Evolutionary conservation across 2,113 vertebrate species (phyloP).

Genomic region (Bubo blakistoni): DNA sequence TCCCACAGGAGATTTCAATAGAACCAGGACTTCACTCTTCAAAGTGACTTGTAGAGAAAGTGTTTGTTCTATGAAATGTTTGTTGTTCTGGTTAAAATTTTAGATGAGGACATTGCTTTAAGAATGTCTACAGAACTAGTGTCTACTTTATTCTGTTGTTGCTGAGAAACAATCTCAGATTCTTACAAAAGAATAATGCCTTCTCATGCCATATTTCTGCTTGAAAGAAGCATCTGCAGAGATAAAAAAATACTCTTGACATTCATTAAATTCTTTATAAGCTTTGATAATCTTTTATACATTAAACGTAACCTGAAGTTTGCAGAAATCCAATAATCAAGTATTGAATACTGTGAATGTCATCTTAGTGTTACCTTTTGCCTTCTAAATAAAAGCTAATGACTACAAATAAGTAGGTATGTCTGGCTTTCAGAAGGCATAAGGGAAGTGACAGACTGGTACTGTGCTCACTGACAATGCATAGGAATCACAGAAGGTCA

Average conservation of each 20-base stretch:
- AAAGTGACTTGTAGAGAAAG: not conserved
- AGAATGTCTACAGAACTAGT: not conserved
- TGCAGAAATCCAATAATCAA: not conserved
- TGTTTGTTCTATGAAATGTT: not conserved
- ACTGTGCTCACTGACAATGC: not conserved
- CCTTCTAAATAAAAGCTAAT: not conserved
- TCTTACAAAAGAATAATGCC: not conserved
- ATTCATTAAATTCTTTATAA: not conserved
- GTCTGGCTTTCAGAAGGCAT: not conserved
- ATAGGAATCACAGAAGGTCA: slow-evolving; percentile 29
- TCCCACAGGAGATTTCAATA: not conserved
- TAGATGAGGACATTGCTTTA: not conserved
- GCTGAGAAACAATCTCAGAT: not conserved
- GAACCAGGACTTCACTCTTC: not conserved
- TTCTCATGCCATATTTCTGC: not conserved
- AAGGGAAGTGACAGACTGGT: not conserved
- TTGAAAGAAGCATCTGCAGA: not conserved
- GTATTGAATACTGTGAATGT: not conserved
- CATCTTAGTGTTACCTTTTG: not conserved
- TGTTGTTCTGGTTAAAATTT: not conserved
- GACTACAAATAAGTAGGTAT: not conserved
- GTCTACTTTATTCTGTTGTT: not conserved
- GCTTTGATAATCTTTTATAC: not conserved
- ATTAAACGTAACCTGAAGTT: not conserved
- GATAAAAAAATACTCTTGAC: not conserved